Evolutionary conservation across 2,797 vertebrate genomes (phyloP), one percentile per base, ranked within the genome.

Genomic region (Gambelia wislizenii): DNA sequence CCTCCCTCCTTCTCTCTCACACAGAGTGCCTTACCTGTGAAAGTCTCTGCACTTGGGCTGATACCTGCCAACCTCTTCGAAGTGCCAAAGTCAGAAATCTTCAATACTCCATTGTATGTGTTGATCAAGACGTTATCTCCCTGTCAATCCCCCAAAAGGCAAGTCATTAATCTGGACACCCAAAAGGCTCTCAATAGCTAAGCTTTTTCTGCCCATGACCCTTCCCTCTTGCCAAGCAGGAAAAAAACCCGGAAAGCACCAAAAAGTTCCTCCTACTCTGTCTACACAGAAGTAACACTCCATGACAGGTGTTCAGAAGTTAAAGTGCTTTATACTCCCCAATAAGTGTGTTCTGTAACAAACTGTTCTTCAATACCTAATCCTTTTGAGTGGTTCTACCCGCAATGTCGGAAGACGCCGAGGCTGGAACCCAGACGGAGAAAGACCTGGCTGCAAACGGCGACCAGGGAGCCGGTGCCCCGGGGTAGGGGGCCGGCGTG

Each of bases 21-120:
- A 13, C 2, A 52, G 1, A 69, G 7, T 9, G 44, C 75, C 92
- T 93, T 90, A 98, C 98, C 98, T 86, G 98, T 96, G 92, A 99
- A 99, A 0, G 98, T 99, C 95, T 98, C 98, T 0, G 98, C 98
- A 14, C 98, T 98, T 9, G 98, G 98, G 87, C 98, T 98, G 96
- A 99, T 98, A 83, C 98, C 98, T 0, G 98, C 98, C 86, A 99
- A 95, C 5, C 98, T 96, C 93, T 99, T 99, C 84, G 98, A 99
- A 6, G 98, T 99, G 64, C 98, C 98, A 4, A 99, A 99, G 94
- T 99, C 98, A 0, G 98, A 99, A 94, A 99, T 99, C 96, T 99
- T 99, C 84, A 99, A 95, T 33, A 99, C 96, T 6, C 98, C 98
- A 0, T 98, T 99, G 90, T 98, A 99, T 0, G 98, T 99, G 96